phyloP scores from a whole-genome alignment of 2,113 vertebrate genomes.

The Heliornis fulica region DNA sequence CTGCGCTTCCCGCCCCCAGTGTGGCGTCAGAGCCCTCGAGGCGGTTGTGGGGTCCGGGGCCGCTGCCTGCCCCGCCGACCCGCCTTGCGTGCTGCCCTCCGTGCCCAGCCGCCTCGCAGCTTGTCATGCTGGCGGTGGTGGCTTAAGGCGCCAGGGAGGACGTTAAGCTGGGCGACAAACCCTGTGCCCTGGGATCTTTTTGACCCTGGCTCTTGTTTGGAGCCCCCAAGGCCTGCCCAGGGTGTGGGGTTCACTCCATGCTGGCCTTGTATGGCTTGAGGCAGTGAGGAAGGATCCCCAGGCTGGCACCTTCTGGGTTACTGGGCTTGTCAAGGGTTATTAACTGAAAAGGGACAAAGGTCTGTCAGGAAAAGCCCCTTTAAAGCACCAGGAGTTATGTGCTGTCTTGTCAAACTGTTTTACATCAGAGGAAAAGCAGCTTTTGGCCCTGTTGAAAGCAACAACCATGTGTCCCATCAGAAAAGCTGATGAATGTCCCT shows the following conservation, averaged over 20 bases:
- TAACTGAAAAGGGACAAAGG: accelerated
- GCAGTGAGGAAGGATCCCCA: no score
- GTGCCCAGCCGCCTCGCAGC: not conserved
- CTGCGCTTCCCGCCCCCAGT: not conserved
- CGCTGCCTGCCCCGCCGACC: no score
- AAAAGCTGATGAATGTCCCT: not conserved
- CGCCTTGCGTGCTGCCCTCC: not conserved
- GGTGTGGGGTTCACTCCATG: accelerated
- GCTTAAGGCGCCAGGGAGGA: not conserved
- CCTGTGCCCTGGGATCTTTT: not conserved
- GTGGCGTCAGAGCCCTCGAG: not conserved
- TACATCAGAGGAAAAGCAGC: not conserved
- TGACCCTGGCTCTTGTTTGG: not conserved
- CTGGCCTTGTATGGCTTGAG: accelerated
- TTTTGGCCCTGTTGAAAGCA: not conserved
- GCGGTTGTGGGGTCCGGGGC: not conserved
- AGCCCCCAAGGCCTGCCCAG: not conserved
- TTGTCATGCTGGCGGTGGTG: not conserved
- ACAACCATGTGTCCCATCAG: not conserved
- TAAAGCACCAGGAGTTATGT: not conserved
- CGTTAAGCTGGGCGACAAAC: accelerated
- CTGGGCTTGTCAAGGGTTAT: not conserved
- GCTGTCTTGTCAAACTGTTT: not conserved
- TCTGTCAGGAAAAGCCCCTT: not conserved
- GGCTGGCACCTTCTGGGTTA: accelerated